Evolutionary conservation across 64 coral and sea anemone species (phyloP).

Genomic region (Catalaphyllia jardinei): DNA sequence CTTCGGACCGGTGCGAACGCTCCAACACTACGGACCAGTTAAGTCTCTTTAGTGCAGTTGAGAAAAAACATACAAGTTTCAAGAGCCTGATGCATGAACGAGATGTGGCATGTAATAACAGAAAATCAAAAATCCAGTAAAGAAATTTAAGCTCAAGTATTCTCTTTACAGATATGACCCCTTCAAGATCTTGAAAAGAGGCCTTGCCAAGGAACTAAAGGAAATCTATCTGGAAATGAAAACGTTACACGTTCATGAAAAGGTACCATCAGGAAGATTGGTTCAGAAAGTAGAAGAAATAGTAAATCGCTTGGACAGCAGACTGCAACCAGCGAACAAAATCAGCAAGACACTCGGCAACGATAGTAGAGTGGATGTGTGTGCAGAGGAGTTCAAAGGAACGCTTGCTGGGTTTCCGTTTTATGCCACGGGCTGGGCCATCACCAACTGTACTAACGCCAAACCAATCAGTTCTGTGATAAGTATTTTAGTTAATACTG

Average conservation of each 20-base stretch:
- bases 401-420: not conserved
- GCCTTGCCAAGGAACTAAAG: not conserved
- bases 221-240: conserved; percentile 24
- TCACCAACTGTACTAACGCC: conserved; percentile 28
- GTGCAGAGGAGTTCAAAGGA: conserved; percentile 39
- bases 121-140: no score
- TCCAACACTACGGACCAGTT: no score
- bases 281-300: not conserved
- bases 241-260: conserved; percentile 21
- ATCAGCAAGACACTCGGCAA: not conserved
- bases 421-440: conserved; percentile 31
- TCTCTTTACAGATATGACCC: not conserved
- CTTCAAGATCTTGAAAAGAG: not conserved
- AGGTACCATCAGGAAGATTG: conserved; percentile 23
- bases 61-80: no score
- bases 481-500: conserved; percentile 29
- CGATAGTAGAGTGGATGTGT: conserved; percentile 22
- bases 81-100: no score
- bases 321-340: not conserved
- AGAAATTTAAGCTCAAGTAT: no score
- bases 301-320: not conserved
- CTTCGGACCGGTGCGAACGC: no score
- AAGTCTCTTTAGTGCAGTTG: no score
- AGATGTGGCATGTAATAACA: no score
- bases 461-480: conserved; percentile 25